Evolutionary conservation across 1,140 invertebrate species (phyloP), one percentile per base, ranked within the genome.

Genomic region (Dreissena rostriformis): DNA sequence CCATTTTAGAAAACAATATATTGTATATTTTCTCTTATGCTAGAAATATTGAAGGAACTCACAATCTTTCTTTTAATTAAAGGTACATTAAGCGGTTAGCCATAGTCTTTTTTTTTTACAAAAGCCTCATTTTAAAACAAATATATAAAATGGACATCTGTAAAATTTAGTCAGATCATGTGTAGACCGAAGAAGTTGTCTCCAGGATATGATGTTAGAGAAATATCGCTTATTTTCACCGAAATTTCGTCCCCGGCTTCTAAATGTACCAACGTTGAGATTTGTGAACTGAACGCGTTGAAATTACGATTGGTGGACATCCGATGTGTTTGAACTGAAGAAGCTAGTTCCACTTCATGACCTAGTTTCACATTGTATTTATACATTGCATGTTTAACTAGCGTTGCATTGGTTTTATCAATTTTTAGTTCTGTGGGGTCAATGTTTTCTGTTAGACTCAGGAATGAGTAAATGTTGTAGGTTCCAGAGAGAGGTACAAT

Each of bases 191-290:
- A 80, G 52, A 65, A 80, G 28, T 71, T 57, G n/a, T 70, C 8
- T 12, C 24, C 1, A 15, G 51, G 29, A 52, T 80, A 52, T n/a
- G 7, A 29, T 8, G 61, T n/a, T 24, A 52, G 71, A 19, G 49
- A 61, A 1, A 55, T n/a, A 22, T 80, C 39, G 53, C 53, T 80
- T 7, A 80, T 29, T 57, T 70, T 80, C 7, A 80, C 66, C n/a
- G 77, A 70, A 55, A 80, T 10, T 61, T 80, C 77, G 71, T 80
- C 77, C 15, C 77, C 77, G 24, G 66, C 77, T 15, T 80, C 61
- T 17, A 68, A 53, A 8, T 80, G 17, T 29, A 68, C 66, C 14
- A 80, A 15, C 19, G 66, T 29, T 11, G 65, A 24, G 7, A 80
- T 29, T 61, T 71, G 49, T 53, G 39, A 53, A 28, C 49, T 68